A percentile compares a stretch with the other conserved stretches of the same genome.
Conservation (phyloP, 2,113 vertebrate genomes). For the Carassius carassius region DNA sequence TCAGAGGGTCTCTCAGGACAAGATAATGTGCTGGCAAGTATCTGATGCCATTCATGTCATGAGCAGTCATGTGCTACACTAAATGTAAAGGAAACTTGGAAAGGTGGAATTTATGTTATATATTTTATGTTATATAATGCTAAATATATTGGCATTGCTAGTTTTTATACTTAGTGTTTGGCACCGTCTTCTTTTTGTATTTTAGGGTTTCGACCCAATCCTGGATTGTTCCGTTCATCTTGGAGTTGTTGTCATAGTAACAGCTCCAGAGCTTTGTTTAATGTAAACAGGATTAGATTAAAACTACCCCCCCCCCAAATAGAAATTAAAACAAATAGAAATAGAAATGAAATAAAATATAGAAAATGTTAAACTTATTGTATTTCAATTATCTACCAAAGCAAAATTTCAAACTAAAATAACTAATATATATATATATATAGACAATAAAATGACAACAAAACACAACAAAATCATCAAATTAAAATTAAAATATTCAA, state of each 20-base stretch:
- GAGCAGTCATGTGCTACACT: neutral
- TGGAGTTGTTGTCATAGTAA: neutral
- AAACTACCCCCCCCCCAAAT: too few species aligned
- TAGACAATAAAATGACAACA: too few species aligned
- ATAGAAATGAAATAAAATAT: too few species aligned
- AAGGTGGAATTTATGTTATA: neutral
- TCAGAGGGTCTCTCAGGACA: slow-evolving; percentile 22
- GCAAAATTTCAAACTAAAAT: too few species aligned
- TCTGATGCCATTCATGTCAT: neutral
- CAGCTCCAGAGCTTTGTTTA: neutral
- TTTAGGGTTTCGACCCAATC: neutral
- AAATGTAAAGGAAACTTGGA: neutral
- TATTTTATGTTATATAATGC: too few species aligned
- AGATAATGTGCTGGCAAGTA: neutral
- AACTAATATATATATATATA: too few species aligned
- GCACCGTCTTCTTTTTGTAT: neutral
- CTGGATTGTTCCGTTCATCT: neutral
- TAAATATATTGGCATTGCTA: neutral
- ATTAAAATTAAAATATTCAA: too few species aligned
- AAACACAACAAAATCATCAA: too few species aligned
- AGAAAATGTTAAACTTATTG: too few species aligned
- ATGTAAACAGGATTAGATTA: neutral
- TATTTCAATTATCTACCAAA: too few species aligned
- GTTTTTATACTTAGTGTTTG: neutral
- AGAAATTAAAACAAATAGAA: too few species aligned